Conservation (phyloP, 2,113 vertebrate species). For the Agapornis roseicollis region DNA sequence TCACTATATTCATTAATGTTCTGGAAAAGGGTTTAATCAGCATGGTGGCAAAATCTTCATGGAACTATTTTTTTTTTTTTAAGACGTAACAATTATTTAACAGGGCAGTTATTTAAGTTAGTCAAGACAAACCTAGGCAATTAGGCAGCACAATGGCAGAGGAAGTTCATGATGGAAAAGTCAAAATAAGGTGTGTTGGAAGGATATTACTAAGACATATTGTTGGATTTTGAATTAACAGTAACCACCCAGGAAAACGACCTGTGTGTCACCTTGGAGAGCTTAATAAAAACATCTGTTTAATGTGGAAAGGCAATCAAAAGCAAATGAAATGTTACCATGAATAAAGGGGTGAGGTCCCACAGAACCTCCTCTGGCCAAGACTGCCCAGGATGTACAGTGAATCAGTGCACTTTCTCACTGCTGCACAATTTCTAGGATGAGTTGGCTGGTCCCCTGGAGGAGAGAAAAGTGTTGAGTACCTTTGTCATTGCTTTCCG, state of each 20-base stretch:
- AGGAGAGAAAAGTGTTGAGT: not conserved
- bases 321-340: not conserved
- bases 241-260: slow-evolving; percentile 65
- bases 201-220: slow-evolving; percentile 63
- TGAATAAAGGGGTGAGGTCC: not conserved
- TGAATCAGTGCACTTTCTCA: not conserved
- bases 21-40: not conserved
- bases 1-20: not conserved
- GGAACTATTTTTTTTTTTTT: not conserved
- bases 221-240: slow-evolving; percentile 57
- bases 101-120: not conserved
- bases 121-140: slow-evolving; percentile 36
- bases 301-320: slow-evolving; percentile 38
- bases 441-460: not conserved
- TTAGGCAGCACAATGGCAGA: slow-evolving; percentile 53
- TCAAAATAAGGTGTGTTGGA: slow-evolving; percentile 51
- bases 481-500: not conserved
- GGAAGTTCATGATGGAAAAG: slow-evolving; percentile 54
- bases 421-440: not conserved
- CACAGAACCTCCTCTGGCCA: not conserved
- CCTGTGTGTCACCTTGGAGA: slow-evolving; percentile 44
- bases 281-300: slow-evolving; percentile 53
- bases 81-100: not conserved
- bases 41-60: not conserved
- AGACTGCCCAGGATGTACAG: slow-evolving; percentile 21